Evolutionary conservation across 2,888 invertebrate species (phyloP).

Genomic region (Bombylius major): DNA sequence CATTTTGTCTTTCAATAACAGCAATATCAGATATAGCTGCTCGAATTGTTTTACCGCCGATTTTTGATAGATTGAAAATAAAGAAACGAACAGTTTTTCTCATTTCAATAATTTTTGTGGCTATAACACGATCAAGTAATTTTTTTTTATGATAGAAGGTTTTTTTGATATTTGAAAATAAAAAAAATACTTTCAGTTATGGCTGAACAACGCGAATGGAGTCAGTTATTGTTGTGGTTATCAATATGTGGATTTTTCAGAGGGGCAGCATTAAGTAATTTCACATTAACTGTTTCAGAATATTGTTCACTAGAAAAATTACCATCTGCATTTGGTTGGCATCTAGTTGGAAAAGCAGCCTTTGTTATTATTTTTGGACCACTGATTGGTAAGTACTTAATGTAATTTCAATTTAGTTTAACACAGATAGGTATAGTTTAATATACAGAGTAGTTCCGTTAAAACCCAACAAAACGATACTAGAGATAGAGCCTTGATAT

Average conservation of each 20-base stretch:
- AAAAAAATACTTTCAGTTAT: slow-evolving; percentile 42
- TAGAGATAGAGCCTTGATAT: too few relatives aligned
- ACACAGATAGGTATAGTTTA: too few relatives aligned
- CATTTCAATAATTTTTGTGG: slow-evolving; percentile 56
- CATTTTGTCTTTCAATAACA: slow-evolving; percentile 60
- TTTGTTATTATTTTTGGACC: slow-evolving; percentile 59
- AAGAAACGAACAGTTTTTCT: slow-evolving; percentile 61
- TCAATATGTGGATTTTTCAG: slow-evolving; percentile 67
- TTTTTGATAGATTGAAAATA: slow-evolving; percentile 55
- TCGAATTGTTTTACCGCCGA: slow-evolving; percentile 56
- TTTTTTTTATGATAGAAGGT: not conserved
- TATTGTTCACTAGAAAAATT: slow-evolving; percentile 59
- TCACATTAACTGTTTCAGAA: slow-evolving; percentile 66
- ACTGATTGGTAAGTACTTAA: slow-evolving; percentile 44
- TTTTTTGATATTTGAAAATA: not conserved
- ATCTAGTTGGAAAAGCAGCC: slow-evolving; percentile 62
- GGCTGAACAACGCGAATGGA: slow-evolving; percentile 60
- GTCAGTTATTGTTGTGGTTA: slow-evolving; percentile 53
- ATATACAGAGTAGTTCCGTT: too few relatives aligned
- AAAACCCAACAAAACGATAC: too few relatives aligned
- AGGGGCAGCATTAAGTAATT: slow-evolving; percentile 64
- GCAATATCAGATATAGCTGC: slow-evolving; percentile 64
- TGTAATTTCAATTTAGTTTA: too few relatives aligned
- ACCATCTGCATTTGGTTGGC: slow-evolving; percentile 64
- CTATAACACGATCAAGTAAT: slow-evolving; percentile 56